These are phyloP conservation scores for Palaemon carinicauda DNA, from an alignment of 1,140 invertebrate genomes.

Conservation along the genomic window DNA sequence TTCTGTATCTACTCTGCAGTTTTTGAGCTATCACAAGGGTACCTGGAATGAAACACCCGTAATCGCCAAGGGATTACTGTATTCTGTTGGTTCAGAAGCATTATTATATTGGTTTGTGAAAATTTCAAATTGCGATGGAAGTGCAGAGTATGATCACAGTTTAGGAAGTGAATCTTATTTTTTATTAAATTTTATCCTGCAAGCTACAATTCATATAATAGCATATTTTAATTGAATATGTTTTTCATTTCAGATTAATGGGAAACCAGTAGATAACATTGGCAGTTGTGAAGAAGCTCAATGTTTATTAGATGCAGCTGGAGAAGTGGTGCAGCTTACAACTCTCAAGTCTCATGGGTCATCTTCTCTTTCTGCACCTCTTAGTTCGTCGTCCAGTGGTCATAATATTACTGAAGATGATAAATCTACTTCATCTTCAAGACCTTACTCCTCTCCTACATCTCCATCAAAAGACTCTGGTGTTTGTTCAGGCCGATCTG, in stretches of 20 bases:
- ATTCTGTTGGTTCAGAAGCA: too few relatives aligned
- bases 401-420: constrained; percentile 54
- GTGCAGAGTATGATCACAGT: too few relatives aligned
- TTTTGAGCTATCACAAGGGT: too few relatives aligned
- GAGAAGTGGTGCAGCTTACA: constrained; percentile 56
- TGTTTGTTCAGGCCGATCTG: constrained; percentile 28
- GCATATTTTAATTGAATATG: too few relatives aligned
- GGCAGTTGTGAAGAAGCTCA: constrained; percentile 56
- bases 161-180: too few relatives aligned
- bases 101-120: too few relatives aligned
- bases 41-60: too few relatives aligned
- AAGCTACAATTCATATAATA: too few relatives aligned
- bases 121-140: too few relatives aligned
- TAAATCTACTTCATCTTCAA: constrained; percentile 39
- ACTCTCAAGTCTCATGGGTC: constrained; percentile 57
- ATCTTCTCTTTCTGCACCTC: constrained; percentile 32
- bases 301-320: constrained; percentile 50
- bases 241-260: constrained; percentile 58
- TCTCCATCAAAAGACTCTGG: constrained; percentile 43
- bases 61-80: too few relatives aligned
- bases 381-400: constrained; percentile 48
- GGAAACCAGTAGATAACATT: constrained; percentile 52
- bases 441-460: constrained; percentile 42
- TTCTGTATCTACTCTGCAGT: too few relatives aligned
- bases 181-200: too few relatives aligned